phyloP scores from a whole-genome alignment of 2,888 invertebrate genomes.

The Petrolisthes cinctipes region DNA sequence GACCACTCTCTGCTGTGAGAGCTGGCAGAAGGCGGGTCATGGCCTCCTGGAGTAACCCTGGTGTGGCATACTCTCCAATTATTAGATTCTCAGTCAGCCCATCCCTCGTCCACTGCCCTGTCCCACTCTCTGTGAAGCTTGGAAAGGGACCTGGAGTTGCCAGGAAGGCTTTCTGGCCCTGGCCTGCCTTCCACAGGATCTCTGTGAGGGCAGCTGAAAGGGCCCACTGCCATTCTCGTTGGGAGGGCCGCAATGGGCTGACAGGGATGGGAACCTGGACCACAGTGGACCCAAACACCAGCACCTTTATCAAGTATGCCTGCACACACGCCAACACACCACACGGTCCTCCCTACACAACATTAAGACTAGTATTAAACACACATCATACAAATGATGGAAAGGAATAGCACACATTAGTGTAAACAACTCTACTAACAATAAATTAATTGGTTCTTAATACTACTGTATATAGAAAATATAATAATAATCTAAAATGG shows the following conservation, averaged over 20 bases:
- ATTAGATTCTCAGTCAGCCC: constrained; percentile 67
- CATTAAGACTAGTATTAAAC: neutral
- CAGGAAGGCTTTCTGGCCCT: constrained; percentile 64
- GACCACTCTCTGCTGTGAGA: constrained; percentile 67
- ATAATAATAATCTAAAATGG: too few species aligned
- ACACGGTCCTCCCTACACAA: constrained; percentile 72
- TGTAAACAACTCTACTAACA: too few species aligned
- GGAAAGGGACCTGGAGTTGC: constrained; percentile 65
- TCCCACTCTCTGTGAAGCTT: constrained; percentile 60
- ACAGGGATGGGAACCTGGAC: constrained; percentile 54
- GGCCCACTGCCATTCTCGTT: constrained; percentile 62
- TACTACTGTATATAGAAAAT: too few species aligned
- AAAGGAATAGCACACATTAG: too few species aligned
- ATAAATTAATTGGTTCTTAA: too few species aligned
- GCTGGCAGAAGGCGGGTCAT: constrained; percentile 68
- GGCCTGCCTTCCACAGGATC: constrained; percentile 68
- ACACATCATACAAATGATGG: too few species aligned
- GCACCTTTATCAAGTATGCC: constrained; percentile 71
- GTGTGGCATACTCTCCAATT: constrained; percentile 67
- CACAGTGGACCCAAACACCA: constrained; percentile 69
- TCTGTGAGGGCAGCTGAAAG: constrained; percentile 66
- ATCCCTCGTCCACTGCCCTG: constrained; percentile 65
- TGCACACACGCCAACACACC: constrained; percentile 73
- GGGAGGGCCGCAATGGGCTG: constrained; percentile 59
- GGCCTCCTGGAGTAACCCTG: constrained; percentile 67